Evolutionary conservation across 2,888 invertebrate genomes (phyloP).

Genomic region (Caenorhabditis plicata): DNA sequence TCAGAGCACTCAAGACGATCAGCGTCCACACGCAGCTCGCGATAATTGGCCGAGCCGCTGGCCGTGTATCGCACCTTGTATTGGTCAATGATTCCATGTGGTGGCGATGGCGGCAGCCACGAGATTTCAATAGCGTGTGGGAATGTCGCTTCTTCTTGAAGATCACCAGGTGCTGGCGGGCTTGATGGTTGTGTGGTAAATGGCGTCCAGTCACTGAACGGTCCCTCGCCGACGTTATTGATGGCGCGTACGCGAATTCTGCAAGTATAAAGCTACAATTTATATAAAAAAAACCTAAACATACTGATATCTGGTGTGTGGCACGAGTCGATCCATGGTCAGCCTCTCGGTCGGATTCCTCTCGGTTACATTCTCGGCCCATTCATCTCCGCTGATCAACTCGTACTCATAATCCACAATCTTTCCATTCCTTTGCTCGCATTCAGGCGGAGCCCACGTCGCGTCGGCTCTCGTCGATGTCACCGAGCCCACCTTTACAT

Average conservation of each 20-base stretch:
- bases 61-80: constrained; percentile 65
- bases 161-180: constrained; percentile 62
- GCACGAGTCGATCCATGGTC: constrained; percentile 58
- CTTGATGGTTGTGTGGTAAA: constrained; percentile 60
- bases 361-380: constrained; percentile 58
- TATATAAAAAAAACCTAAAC: neutral
- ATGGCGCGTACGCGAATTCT: constrained; percentile 60
- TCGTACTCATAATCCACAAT: constrained; percentile 64
- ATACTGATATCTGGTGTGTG: constrained; percentile 62
- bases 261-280: neutral
- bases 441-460: constrained; percentile 64
- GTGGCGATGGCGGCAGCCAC: constrained; percentile 64
- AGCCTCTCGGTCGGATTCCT: constrained; percentile 50
- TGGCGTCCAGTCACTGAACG: constrained; percentile 59
- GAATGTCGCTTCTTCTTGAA: constrained; percentile 58
- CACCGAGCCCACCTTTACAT: constrained; percentile 55
- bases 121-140: constrained; percentile 64
- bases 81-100: constrained; percentile 63
- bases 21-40: constrained; percentile 58
- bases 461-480: constrained; percentile 55
- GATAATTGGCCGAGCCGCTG: constrained; percentile 51
- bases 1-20: constrained; percentile 62
- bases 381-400: constrained; percentile 54
- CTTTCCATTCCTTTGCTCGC: constrained; percentile 64
- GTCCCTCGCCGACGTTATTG: constrained; percentile 63